phyloP scores from a whole-genome alignment of 2,888 invertebrate species.

The Didymodactylos carnosus region DNA sequence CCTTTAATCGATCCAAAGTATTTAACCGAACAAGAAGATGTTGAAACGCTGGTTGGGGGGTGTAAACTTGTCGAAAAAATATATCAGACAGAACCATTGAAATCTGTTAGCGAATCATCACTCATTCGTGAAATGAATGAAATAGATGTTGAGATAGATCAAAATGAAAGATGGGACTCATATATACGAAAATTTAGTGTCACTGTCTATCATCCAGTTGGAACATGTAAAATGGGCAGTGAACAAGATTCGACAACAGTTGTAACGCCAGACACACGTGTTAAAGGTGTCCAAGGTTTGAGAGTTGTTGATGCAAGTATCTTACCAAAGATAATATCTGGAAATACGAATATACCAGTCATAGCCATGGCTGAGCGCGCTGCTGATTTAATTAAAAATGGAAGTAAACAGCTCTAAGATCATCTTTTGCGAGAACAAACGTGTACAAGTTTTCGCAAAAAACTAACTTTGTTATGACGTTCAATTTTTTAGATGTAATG shows the following conservation, averaged over 20 bases:
- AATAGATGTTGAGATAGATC: not conserved
- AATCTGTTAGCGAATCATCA: conserved; percentile 15
- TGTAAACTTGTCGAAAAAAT: not conserved
- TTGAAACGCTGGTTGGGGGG: not conserved
- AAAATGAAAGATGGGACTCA: not conserved
- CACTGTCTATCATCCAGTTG: not conserved
- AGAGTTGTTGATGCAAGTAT: not conserved
- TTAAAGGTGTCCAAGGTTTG: not conserved
- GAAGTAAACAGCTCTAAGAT: too few species aligned
- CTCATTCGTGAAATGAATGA: too few species aligned
- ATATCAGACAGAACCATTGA: not conserved
- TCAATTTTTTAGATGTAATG: too few species aligned
- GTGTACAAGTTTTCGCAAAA: too few species aligned
- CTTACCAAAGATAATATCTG: not conserved
- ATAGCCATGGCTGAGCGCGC: not conserved
- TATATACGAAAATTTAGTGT: not conserved
- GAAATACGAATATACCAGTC: not conserved
- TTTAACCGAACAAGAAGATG: not conserved
- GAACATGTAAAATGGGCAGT: not conserved
- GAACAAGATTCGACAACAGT: not conserved
- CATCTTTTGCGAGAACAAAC: too few species aligned
- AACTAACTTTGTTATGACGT: too few species aligned
- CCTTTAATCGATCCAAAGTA: not conserved
- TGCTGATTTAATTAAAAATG: not conserved
- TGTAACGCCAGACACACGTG: not conserved